Percentiles rank a stretch among this genome's conserved stretches.
Evolutionary conservation across 2,113 vertebrate species (phyloP).

Genomic region (Cynocephalus volans): DNA sequence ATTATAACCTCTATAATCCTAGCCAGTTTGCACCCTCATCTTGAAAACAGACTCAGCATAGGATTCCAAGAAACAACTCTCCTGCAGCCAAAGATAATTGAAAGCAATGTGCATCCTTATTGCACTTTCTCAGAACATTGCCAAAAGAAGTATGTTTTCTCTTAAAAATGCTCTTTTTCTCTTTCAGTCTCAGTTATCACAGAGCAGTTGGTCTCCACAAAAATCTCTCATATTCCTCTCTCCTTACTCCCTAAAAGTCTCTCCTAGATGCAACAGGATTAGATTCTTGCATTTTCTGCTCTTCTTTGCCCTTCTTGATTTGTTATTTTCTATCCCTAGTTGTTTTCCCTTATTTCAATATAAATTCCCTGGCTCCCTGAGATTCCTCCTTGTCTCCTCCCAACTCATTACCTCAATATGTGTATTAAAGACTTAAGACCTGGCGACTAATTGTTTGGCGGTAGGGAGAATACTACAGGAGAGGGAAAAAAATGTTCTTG

Average conservation of each 20-base stretch:
- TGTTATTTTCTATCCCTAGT: not conserved
- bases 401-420: no score
- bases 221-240: not conserved
- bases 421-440: not conserved
- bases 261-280: not conserved
- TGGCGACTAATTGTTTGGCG: not conserved
- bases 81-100: slow-evolving; percentile 38
- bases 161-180: not conserved
- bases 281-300: not conserved
- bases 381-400: not conserved
- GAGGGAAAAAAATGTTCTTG: not conserved
- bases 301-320: not conserved
- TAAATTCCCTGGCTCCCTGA: not conserved
- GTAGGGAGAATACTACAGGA: not conserved
- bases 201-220: not conserved
- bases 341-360: not conserved
- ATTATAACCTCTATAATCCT: slow-evolving; percentile 10
- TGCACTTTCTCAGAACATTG: not conserved
- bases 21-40: not conserved
- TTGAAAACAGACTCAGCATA: slow-evolving; percentile 37
- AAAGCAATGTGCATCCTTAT: not conserved
- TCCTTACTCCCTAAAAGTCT: not conserved
- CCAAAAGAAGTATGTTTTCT: not conserved
- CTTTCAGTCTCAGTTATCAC: not conserved
- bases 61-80: slow-evolving; percentile 34